Base-by-base conservation (phyloP, 1,140 invertebrate species). In the Drosophila watanabei region DNA sequence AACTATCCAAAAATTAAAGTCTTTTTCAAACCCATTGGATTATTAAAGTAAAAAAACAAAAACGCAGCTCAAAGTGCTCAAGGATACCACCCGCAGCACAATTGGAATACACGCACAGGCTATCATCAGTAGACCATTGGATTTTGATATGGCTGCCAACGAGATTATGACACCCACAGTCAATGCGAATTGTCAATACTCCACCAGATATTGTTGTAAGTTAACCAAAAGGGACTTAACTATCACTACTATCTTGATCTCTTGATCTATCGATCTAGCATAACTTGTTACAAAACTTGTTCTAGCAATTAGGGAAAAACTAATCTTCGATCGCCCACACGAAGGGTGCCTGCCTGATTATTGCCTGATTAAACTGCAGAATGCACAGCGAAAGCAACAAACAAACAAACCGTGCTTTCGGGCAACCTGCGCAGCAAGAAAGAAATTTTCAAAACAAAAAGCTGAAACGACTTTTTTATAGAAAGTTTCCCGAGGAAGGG, bases 131-230 rank as follows among this genome's bases (percentile, higher is more conserved):
- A 54, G 18, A 51, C 61, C 13, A 48, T 49, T 39, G 73, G 48
- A 69, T 48, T 80, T 86, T 86, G 82, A 90, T 81, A 92, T 92
- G 90, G 90, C 90, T 78, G 91, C 79, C 85, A 92, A 91, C 79
- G 91, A 92, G 82, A 92, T 92, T 56, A 91, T 92, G 91, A 86
- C 91, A 77, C 91, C 91, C 60, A 86, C 78, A 79, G 91, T 92
- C 80, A 92, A 92, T 80, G 85, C 91, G 18, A 92, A 92, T 79
- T 92, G 91, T 66, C 91, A 92, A 70, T 92, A 92, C 78, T 92
- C 91, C 18, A 92, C 91, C 63, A 80, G 91, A 86, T 92, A 92
- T 79, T 92, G 91, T 87, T 92, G 91, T 92, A 92, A 92, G 91
- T 91, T 66, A 14, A 35, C 46, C 2, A 20, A 24, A 30, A 20